Evolutionary conservation across 2,888 invertebrate species (phyloP).

Genomic region (Schizotus pectinicornis): DNA sequence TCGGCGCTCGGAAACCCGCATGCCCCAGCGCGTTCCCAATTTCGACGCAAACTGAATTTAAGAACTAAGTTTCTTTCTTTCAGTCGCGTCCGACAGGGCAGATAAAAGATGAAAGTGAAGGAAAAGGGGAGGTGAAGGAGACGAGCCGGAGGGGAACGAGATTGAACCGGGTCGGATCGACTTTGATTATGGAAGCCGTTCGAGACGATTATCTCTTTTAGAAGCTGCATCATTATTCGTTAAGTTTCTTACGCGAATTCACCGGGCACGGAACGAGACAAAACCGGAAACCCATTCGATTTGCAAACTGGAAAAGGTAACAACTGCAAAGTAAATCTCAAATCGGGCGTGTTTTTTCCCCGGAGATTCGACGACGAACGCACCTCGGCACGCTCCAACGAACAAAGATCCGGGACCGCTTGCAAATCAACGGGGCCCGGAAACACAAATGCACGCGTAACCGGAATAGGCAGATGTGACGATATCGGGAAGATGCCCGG

Average conservation of each 20-base stretch:
- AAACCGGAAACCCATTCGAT: slow-evolving; percentile 20
- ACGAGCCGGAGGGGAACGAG: slow-evolving; percentile 17
- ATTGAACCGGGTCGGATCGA: slow-evolving; percentile 37
- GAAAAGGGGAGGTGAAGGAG: slow-evolving; percentile 30
- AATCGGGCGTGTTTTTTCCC: slow-evolving; percentile 38
- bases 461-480: slow-evolving; percentile 22
- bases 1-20: slow-evolving; percentile 41
- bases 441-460: slow-evolving; percentile 9
- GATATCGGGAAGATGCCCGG: slow-evolving; percentile 24
- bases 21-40: slow-evolving; percentile 53
- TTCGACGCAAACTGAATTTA: slow-evolving; percentile 55
- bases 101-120: slow-evolving; percentile 47
- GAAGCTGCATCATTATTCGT: slow-evolving; percentile 41
- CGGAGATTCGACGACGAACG: slow-evolving; percentile 26
- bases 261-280: slow-evolving; percentile 30
- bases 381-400: slow-evolving; percentile 15
- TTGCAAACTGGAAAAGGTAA: slow-evolving; percentile 28
- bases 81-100: slow-evolving; percentile 32
- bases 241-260: slow-evolving; percentile 36
- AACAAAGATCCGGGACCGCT: slow-evolving; percentile 14
- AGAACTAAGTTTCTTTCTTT: slow-evolving; percentile 52
- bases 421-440: slow-evolving; percentile 21
- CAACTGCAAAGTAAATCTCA: slow-evolving; percentile 32
- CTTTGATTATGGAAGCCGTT: slow-evolving; percentile 49
- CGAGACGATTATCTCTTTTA: slow-evolving; percentile 45